These are phyloP conservation scores for Numenius arquata DNA, from an alignment of 2,113 vertebrate species.

Conservation along the genomic window DNA sequence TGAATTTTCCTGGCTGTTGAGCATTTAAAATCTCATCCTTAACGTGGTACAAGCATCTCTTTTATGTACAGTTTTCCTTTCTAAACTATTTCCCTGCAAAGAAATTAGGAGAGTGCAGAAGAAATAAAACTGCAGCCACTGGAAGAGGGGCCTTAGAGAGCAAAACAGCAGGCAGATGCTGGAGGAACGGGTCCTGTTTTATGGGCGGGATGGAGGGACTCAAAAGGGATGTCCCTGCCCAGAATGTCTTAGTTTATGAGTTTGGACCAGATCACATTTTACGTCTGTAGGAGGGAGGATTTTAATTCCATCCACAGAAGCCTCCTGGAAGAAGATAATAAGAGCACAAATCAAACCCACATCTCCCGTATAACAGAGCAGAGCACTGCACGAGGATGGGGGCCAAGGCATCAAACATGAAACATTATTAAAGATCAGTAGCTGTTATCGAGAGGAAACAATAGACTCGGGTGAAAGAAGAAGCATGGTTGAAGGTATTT, in stretches of 20 bases:
- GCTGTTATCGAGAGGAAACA: background rate
- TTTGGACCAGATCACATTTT: background rate
- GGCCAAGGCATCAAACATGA: conserved; percentile 20
- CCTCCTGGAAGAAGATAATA: conserved; percentile 25
- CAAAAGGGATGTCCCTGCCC: background rate
- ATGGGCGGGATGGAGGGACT: background rate
- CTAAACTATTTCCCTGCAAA: background rate
- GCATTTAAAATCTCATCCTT: background rate
- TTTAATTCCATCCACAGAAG: background rate
- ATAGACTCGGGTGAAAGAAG: background rate
- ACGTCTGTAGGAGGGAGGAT: background rate
- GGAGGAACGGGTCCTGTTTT: background rate
- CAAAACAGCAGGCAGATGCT: background rate
- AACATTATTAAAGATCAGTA: background rate
- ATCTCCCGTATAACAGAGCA: background rate
- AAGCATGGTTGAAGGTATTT: background rate
- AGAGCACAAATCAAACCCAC: conserved; percentile 36
- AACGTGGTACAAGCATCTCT: background rate
- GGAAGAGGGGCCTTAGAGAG: background rate
- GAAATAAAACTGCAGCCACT: background rate
- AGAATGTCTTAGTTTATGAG: background rate
- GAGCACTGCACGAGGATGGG: background rate
- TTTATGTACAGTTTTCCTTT: background rate
- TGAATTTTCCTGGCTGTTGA: background rate
- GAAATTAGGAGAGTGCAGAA: conserved; percentile 1